Evolutionary conservation across 2,888 invertebrate genomes (phyloP).

Genomic region (Sphaerophoria taeniata): DNA sequence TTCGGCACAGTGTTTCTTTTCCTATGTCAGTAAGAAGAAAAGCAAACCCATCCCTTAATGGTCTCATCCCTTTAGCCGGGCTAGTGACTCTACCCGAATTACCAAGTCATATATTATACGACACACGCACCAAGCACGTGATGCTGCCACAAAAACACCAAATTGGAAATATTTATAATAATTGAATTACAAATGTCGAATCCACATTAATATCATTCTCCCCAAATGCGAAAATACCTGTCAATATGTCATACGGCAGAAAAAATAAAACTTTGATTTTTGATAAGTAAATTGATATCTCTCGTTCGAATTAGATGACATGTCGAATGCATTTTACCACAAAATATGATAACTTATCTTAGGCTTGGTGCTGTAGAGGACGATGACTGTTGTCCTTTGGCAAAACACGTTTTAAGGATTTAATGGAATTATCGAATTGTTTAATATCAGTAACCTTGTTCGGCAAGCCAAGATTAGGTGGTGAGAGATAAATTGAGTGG

Average conservation of each 20-base stretch:
- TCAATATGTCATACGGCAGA: conserved; percentile 59
- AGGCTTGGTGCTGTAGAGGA: not conserved
- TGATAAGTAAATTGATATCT: conserved; percentile 64
- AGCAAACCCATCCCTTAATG: not conserved
- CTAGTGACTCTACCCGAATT: conserved; percentile 9
- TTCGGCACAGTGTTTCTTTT: not conserved
- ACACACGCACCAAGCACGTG: not conserved
- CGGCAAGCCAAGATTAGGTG: not conserved
- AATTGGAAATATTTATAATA: conserved; percentile 18
- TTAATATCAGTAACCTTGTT: not conserved
- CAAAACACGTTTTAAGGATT: not conserved
- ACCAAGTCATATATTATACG: not conserved
- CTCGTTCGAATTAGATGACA: conserved; percentile 3
- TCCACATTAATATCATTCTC: conserved; percentile 33
- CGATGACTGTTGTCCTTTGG: not conserved
- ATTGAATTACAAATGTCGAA: conserved; percentile 63
- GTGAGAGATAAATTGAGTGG: too few relatives aligned
- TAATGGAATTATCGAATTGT: not conserved
- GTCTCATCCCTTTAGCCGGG: not conserved
- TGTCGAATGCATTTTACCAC: conserved; percentile 38
- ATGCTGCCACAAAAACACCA: not conserved
- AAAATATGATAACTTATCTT: conserved; percentile 1
- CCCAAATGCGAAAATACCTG: conserved; percentile 46
- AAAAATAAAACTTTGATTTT: conserved; percentile 18
- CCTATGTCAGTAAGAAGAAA: not conserved